A percentile compares a stretch with the other conserved stretches of the same genome.
Conservation (phyloP, 1,140 invertebrate genomes). For the Spodoptera frugiperda region DNA sequence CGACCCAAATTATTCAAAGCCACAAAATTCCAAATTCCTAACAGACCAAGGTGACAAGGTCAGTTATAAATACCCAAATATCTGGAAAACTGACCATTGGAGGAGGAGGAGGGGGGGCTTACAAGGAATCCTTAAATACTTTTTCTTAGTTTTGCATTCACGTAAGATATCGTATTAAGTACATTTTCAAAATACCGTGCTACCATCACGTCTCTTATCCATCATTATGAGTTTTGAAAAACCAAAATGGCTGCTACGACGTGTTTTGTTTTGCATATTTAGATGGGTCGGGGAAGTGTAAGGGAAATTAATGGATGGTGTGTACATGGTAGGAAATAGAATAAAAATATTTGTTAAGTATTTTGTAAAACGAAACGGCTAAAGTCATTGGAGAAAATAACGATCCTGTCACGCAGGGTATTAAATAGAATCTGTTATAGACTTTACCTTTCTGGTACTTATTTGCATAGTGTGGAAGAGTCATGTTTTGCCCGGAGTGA, state of each 20-base stretch:
- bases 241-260: background rate
- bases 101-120: background rate
- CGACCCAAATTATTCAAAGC: too few species aligned
- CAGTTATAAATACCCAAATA: background rate
- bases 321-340: too few species aligned
- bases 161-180: slow-evolving; percentile 4
- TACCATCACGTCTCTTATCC: background rate
- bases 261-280: slow-evolving; percentile 9
- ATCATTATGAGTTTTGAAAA: slow-evolving; percentile 23
- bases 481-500: too few species aligned
- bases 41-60: background rate
- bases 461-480: too few species aligned
- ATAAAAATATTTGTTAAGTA: too few species aligned
- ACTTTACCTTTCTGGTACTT: too few species aligned
- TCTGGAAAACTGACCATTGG: background rate
- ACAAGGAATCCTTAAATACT: background rate
- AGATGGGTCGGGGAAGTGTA: background rate
- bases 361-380: too few species aligned
- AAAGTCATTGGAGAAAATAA: too few species aligned
- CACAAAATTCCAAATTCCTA: background rate
- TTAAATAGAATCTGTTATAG: too few species aligned
- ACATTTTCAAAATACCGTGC: background rate
- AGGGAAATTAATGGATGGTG: background rate
- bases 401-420: too few species aligned
- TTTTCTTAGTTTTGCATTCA: background rate